These are phyloP conservation scores for Mercenaria mercenaria DNA, from an alignment of 1,140 invertebrate genomes.

Conservation along the genomic window DNA sequence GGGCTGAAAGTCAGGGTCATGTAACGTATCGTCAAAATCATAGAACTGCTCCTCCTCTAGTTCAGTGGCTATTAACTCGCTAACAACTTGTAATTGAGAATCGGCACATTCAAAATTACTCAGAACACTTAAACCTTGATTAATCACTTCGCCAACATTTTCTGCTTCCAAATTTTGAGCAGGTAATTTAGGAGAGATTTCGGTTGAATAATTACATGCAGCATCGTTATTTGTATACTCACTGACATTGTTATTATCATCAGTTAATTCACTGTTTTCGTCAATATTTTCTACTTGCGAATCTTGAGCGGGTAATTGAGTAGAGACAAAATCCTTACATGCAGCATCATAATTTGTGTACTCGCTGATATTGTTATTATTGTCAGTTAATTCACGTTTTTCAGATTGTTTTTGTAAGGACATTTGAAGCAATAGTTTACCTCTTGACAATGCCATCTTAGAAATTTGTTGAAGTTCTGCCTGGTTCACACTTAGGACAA, in stretches of 20 bases:
- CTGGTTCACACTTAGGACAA: slow-evolving; percentile 39
- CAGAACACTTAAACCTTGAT: not conserved
- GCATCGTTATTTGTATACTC: not conserved
- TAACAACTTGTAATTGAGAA: no score
- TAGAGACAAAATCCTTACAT: not conserved
- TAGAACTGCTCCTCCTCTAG: no score
- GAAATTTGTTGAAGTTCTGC: not conserved
- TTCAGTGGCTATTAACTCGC: no score
- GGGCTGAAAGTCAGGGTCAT: no score
- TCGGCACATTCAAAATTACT: no score
- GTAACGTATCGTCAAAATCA: no score
- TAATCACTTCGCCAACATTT: not conserved
- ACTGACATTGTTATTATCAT: not conserved
- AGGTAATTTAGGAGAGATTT: not conserved
- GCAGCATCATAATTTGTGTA: not conserved
- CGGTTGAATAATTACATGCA: not conserved
- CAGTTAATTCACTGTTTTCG: not conserved
- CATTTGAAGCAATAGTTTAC: not conserved
- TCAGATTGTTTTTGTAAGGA: not conserved
- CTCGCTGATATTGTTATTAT: not conserved
- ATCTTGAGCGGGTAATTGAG: not conserved
- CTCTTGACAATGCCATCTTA: slow-evolving; percentile 24
- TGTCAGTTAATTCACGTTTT: not conserved
- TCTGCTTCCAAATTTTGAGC: not conserved
- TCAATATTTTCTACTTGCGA: not conserved